Base-by-base conservation (phyloP, 2,888 invertebrate species). In the Conomelus anceps region DNA sequence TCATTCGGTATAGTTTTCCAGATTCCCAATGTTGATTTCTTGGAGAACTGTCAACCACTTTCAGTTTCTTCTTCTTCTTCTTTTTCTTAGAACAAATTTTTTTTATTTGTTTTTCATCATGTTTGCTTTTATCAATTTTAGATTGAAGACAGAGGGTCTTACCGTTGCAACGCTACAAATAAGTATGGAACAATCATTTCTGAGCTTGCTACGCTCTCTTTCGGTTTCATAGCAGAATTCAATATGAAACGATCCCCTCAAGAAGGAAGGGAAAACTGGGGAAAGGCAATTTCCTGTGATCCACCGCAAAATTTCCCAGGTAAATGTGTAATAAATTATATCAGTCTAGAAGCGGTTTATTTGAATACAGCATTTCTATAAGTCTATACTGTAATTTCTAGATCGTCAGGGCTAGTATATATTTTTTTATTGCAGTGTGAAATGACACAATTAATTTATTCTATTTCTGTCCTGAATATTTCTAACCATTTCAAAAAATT, bases 81-180 rank as follows among this genome's bases (percentile, higher is more conserved):
- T 4, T 26, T 26, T 26, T 26, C 4, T 26, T 26, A 4, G 11
- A n/a, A n/a, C n/a, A 63, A 63, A 1, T 63, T n/a, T 63, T n/a
- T n/a, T 63, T 34, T 13, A 1, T 63, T n/a, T 63, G 4, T n/a
- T 63, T 34, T 13, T 34, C 20, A n/a, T 63, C n/a, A n/a, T 63
- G 63, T 20, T 63, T 63, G 20, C 6, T 85, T 13, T n/a, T 22
- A 6, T 85, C 90, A 89, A 86, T 92, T 92, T 22, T 92, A 96
- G 93, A 95, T 95, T 91, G 94, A 94, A 89, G 98, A 99, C 93
- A 95, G 97, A 92, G 98, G 98, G 0, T 95, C 96, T 22, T 99
- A 98, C 93, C 98, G 98, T 92, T 99, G 99, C 92, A 96, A 96
- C 92, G 98, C 98, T 1, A 94, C 95, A n/a, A 99, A 99, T 93